Percentiles rank a stretch among this genome's conserved stretches.
Conservation (phyloP, 2,888 invertebrate genomes). For the Cataglyphis altisquamis region DNA sequence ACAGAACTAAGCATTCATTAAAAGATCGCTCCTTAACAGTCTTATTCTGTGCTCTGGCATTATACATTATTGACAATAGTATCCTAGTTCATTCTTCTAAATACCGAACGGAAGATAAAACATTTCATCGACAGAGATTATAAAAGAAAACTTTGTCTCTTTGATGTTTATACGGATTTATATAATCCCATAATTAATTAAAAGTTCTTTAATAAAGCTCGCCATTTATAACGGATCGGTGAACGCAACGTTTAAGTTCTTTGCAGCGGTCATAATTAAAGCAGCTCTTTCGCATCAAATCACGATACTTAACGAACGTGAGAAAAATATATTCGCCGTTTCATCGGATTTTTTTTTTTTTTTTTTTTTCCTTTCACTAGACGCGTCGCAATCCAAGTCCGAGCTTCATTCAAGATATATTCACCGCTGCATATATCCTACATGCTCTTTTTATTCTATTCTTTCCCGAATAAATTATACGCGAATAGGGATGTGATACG, state of each 20-base stretch:
- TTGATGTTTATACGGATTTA: slow-evolving; percentile 6
- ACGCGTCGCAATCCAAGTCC: neutral
- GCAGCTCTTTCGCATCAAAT: slow-evolving; percentile 25
- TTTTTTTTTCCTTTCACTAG: neutral
- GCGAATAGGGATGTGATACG: neutral
- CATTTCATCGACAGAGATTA: slow-evolving; percentile 31
- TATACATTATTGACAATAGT: neutral
- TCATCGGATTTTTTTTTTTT: neutral
- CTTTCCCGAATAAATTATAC: neutral
- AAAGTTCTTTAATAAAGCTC: slow-evolving; percentile 51
- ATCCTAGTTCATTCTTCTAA: neutral
- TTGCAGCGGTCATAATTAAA: slow-evolving; percentile 39
- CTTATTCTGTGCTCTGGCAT: neutral
- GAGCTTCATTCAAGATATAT: neutral
- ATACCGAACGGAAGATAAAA: slow-evolving; percentile 1
- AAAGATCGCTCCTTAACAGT: neutral
- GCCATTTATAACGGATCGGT: slow-evolving; percentile 26
- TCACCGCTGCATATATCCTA: neutral
- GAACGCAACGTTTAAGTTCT: slow-evolving; percentile 28
- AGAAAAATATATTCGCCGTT: slow-evolving; percentile 35
- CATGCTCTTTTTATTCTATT: neutral
- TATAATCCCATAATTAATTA: slow-evolving; percentile 51
- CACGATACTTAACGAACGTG: slow-evolving; percentile 22
- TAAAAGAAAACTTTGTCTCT: slow-evolving; percentile 7
- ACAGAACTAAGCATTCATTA: neutral